Evolutionary conservation across 2,113 vertebrate species (phyloP), one percentile per base, ranked within the genome.

Genomic region (Psettodes erumei): DNA sequence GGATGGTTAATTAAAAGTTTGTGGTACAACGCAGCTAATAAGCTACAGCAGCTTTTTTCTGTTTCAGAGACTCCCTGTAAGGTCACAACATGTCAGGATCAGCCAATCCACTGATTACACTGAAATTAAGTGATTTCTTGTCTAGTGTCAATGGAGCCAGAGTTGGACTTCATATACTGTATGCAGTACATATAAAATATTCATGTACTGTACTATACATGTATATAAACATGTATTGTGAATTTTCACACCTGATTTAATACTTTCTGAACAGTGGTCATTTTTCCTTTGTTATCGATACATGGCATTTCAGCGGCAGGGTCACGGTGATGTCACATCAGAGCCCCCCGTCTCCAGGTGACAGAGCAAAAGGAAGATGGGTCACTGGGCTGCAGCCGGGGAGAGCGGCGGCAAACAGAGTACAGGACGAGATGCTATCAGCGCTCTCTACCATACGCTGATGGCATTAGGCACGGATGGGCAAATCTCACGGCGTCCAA

Each of bases 391-490:
- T 58, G 69, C 84, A 59, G 68, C 77, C 18, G 11, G 70, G 75
- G 82, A 87, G 75, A 84, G 85, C 42, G 75, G 80, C 58, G 23
- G 60, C 79, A 69, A 85, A 76, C 84, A 64, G 76, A 88, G 82
- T 80, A 64, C 48, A 37, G 81, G 81, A 90, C 85, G 88, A 85
- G 89, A 90, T 67, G 71, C 85, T 77, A 86, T 90, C 87, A 76
- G 85, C 80, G 77, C 86, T 70, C 72, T 91, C 74, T 82, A 81
- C 30, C 82, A 19, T 84, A 47, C 53, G 4, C 79, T 91, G 87
- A 92, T 86, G 79, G 67, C 64, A 77, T 93, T 90, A 92, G 71
- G 55, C 51, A 86, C 47, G 69, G 86, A 83, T 87, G 89, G 79
- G 53, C 58, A 85, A 75, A 70, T 60, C 83, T 72, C 60, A 50